Evolutionary conservation across 2,797 vertebrate species (phyloP).

Genomic region (Margarornis squamiger): DNA sequence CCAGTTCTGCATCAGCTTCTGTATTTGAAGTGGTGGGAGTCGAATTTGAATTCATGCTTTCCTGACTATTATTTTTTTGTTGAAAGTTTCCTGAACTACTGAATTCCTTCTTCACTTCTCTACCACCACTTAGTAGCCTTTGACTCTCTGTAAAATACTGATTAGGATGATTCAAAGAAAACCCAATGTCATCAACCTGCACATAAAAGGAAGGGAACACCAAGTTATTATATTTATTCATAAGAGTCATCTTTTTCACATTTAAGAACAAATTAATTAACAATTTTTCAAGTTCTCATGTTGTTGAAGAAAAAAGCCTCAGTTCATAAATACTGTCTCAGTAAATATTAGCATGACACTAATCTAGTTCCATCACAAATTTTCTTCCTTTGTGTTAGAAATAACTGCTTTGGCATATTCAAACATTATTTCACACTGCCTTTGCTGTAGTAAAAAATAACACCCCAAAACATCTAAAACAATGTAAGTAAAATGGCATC

Average conservation of each 20-base stretch:
- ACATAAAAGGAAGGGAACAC: background rate
- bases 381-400: background rate
- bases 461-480: background rate
- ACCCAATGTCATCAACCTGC: conserved; percentile 88
- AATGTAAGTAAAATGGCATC: background rate
- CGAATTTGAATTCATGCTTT: conserved; percentile 14
- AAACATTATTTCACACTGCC: background rate
- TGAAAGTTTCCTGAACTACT: conserved; percentile 52
- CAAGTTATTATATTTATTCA: background rate
- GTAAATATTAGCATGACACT: background rate
- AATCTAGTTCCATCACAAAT: background rate
- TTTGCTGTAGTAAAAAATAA: background rate
- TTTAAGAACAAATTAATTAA: background rate
- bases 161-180: conserved; percentile 96
- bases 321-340: background rate
- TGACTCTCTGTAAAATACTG: conserved; percentile 97
- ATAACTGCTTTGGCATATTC: background rate
- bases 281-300: background rate
- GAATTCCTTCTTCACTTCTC: conserved; percentile 84
- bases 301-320: background rate
- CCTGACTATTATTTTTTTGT: conserved; percentile 65
- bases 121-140: conserved; percentile 81
- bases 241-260: background rate
- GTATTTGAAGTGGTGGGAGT: conserved; percentile 25
- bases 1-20: conserved; percentile 68